Conservation (phyloP, 2,797 vertebrate species). For the Lepus oiostolus region DNA sequence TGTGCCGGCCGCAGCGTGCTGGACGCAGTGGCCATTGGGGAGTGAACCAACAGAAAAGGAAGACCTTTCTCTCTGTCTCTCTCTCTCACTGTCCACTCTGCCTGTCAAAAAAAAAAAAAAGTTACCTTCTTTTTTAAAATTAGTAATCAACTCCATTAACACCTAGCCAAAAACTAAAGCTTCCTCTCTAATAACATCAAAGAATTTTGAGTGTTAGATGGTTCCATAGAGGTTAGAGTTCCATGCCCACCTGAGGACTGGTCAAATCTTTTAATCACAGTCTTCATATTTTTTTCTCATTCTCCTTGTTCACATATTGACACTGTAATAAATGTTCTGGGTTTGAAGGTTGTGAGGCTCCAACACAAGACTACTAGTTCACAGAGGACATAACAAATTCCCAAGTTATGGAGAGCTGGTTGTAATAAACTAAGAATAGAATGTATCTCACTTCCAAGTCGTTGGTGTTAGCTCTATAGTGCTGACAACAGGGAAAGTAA, state of each 20-base stretch:
- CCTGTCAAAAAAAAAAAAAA: too few relatives aligned
- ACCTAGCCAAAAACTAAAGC: background rate
- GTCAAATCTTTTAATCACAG: background rate
- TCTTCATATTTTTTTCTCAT: background rate
- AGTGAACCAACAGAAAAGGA: too few relatives aligned
- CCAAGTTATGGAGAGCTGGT: slow-evolving; percentile 56
- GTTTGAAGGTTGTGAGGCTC: slow-evolving; percentile 4
- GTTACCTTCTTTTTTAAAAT: background rate
- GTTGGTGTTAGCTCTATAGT: slow-evolving; percentile 56
- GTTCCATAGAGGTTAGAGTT: background rate
- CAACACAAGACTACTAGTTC: background rate
- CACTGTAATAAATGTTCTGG: background rate
- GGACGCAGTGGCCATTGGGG: too few relatives aligned
- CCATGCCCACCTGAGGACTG: background rate
- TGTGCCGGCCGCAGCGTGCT: too few relatives aligned
- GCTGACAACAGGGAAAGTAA: slow-evolving; percentile 76
- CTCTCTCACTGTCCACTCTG: too few relatives aligned
- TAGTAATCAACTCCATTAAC: background rate
- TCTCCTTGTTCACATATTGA: background rate
- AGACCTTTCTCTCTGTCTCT: too few relatives aligned
- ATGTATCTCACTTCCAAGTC: slow-evolving; percentile 64
- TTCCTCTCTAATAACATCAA: slow-evolving; percentile 12
- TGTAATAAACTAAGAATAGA: slow-evolving; percentile 79
- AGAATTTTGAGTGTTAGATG: background rate
- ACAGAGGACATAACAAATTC: background rate